Conservation (phyloP, 2,797 vertebrate species). For the Pachyuromys duprasi region DNA sequence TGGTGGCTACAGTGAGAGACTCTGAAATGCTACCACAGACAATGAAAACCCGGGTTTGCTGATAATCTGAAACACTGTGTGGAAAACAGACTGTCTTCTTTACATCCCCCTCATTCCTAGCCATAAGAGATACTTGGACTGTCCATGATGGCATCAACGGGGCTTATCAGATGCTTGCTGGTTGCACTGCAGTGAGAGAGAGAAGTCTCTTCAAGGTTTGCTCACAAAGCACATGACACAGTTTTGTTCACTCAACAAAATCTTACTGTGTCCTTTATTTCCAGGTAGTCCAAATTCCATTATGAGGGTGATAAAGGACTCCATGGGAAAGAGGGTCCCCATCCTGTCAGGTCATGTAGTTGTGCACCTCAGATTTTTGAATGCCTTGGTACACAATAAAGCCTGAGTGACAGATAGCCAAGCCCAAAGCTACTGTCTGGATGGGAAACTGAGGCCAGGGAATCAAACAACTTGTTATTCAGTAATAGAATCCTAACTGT, state of each 20-base stretch:
- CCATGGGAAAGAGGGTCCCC: neutral
- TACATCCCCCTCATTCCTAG: neutral
- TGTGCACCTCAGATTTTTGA: neutral
- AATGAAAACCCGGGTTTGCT: conserved; percentile 39
- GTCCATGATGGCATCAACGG: neutral
- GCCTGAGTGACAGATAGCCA: neutral
- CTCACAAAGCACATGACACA: neutral
- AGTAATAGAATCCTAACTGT: neutral
- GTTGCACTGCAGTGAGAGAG: neutral
- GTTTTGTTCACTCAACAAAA: neutral
- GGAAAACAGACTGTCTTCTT: conserved; percentile 39
- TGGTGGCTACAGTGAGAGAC: conserved; percentile 42
- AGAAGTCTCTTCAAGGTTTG: neutral
- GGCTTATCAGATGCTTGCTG: neutral
- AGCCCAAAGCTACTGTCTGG: neutral
- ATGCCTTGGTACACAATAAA: neutral
- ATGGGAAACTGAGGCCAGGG: neutral
- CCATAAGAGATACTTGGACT: neutral
- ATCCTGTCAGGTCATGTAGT: neutral
- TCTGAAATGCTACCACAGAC: neutral
- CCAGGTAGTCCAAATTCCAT: conserved; percentile 7
- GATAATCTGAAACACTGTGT: neutral
- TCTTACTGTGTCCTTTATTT: neutral
- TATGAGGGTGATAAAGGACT: neutral
- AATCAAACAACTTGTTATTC: neutral